These are phyloP conservation scores for Melanotaenia nigrans DNA, from an alignment of 2,797 vertebrate genomes.

Conservation along the genomic window DNA sequence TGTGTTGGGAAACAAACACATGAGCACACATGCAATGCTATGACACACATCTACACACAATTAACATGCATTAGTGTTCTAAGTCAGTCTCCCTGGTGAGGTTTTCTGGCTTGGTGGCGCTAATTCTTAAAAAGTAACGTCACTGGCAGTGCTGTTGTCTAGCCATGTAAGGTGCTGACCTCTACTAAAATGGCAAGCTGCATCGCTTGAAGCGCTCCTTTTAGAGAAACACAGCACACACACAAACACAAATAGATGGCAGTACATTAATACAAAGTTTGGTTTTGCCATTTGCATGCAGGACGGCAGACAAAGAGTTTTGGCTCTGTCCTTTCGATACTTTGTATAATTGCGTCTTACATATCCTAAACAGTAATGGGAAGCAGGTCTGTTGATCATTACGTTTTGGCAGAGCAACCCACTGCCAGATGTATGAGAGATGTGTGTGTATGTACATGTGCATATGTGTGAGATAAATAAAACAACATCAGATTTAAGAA, in stretches of 20 bases:
- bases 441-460: constrained; percentile 33
- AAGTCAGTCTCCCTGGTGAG: constrained; percentile 42
- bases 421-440: constrained; percentile 54
- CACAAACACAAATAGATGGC: constrained; percentile 30
- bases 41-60: constrained; percentile 36
- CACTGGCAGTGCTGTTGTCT: constrained; percentile 46
- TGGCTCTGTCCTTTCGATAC: constrained; percentile 55
- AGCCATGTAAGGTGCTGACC: constrained; percentile 65
- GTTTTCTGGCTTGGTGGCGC: constrained; percentile 65
- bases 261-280: constrained; percentile 50
- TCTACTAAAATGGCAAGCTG: constrained; percentile 39
- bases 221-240: constrained; percentile 35
- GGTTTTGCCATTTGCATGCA: constrained; percentile 54
- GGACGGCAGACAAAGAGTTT: constrained; percentile 53
- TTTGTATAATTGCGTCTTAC: constrained; percentile 71
- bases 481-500: constrained; percentile 63
- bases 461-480: constrained; percentile 41
- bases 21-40: constrained; percentile 27
- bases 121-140: constrained; percentile 65
- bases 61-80: constrained; percentile 34
- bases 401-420: constrained; percentile 59
- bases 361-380: constrained; percentile 60
- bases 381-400: constrained; percentile 68
- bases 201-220: constrained; percentile 37
- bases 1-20: constrained; percentile 23